A percentile compares a stretch with the other conserved stretches of the same genome.
Evolutionary conservation across 1,140 invertebrate species (phyloP).

Genomic region (Drosophila prosaltans): DNA sequence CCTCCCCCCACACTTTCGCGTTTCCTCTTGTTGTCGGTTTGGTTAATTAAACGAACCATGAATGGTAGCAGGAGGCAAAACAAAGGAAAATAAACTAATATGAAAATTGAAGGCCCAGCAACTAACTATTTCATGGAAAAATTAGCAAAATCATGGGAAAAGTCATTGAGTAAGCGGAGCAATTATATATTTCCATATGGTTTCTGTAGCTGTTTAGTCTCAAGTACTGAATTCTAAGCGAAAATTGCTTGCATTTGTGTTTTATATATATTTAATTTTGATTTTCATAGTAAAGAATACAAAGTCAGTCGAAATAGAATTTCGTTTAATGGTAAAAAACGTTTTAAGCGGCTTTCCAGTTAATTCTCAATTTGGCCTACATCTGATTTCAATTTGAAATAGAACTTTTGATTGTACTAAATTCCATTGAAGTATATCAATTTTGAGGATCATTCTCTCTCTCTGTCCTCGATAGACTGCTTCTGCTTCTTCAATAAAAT

Average conservation of each 20-base stretch:
- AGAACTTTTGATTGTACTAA: no score
- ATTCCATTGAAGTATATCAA: no score
- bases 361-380: background rate
- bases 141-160: background rate
- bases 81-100: conserved; percentile 6
- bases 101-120: background rate
- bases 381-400: no score
- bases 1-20: background rate
- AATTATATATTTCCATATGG: conserved; percentile 1
- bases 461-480: no score
- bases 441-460: no score
- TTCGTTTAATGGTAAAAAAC: no score
- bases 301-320: no score
- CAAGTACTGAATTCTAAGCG: background rate
- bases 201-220: background rate
- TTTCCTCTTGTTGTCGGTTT: conserved; percentile 3
- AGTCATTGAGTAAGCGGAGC: conserved; percentile 2
- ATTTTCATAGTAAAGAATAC: background rate
- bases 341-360: no score
- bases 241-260: background rate
- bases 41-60: conserved; percentile 61
- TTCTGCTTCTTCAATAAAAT: no score
- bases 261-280: background rate
- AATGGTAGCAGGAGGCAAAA: conserved; percentile 25
- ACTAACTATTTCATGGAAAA: background rate